A percentile compares a stretch with the other conserved stretches of the same genome.
phyloP scores from a whole-genome alignment of 2,888 invertebrate species.

The Ochropacha duplaris region DNA sequence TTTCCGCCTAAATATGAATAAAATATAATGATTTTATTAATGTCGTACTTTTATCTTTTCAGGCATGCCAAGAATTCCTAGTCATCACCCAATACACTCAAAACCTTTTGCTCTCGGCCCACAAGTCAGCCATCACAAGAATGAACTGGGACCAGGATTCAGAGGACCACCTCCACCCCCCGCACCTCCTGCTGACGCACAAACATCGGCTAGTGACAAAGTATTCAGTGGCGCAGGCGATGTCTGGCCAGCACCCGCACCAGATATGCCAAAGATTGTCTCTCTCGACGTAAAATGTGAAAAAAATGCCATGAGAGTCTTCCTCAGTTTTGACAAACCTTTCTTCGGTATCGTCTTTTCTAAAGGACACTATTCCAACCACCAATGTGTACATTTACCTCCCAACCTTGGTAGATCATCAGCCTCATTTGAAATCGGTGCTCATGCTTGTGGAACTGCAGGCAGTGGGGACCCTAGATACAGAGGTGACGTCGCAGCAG shows the following conservation, averaged over 20 bases:
- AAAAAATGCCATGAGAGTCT: slow-evolving; percentile 96
- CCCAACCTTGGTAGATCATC: slow-evolving; percentile 93
- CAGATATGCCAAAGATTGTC: slow-evolving; percentile 96
- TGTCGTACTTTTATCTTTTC: slow-evolving; percentile 36
- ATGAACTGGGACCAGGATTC: slow-evolving; percentile 83
- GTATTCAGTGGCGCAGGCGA: slow-evolving; percentile 86
- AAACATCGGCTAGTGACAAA: slow-evolving; percentile 84
- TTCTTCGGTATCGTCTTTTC: slow-evolving; percentile 98
- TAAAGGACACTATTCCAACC: slow-evolving; percentile 96
- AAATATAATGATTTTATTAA: neutral
- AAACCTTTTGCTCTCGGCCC: slow-evolving; percentile 74
- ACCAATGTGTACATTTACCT: slow-evolving; percentile 95
- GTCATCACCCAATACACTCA: slow-evolving; percentile 77
- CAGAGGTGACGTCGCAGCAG: slow-evolving; percentile 93
- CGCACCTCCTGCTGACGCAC: slow-evolving; percentile 73
- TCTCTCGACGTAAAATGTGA: slow-evolving; percentile 97
- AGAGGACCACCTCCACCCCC: slow-evolving; percentile 86
- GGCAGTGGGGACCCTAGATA: slow-evolving; percentile 97
- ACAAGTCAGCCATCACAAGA: slow-evolving; percentile 77
- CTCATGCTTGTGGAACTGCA: slow-evolving; percentile 95
- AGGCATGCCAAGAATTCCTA: slow-evolving; percentile 77
- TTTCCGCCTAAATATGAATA: neutral
- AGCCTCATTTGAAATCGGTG: slow-evolving; percentile 95
- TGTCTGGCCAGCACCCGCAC: slow-evolving; percentile 92
- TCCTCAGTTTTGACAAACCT: slow-evolving; percentile 96